phyloP scores from a whole-genome alignment of 2,888 invertebrate species.

The Chymomyza caudatula region DNA sequence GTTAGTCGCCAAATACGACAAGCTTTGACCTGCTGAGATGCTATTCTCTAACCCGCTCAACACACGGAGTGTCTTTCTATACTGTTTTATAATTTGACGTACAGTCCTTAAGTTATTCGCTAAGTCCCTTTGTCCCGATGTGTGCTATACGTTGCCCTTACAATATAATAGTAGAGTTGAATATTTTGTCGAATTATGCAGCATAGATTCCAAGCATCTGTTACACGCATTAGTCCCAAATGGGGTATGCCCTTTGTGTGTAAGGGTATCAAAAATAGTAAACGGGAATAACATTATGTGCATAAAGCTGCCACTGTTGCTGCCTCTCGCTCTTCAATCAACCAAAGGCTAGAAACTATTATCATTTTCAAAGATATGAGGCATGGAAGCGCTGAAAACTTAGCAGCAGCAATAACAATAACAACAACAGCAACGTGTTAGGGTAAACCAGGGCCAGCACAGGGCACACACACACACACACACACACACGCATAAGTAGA shows the following conservation, averaged over 20 bases:
- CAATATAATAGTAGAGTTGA: no score
- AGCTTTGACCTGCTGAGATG: no score
- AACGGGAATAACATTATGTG: constrained; percentile 23
- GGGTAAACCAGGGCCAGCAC: constrained; percentile 31
- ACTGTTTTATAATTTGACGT: no score
- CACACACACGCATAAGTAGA: background rate
- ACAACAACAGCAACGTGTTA: constrained; percentile 22
- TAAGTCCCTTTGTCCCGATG: no score
- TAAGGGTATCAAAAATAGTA: background rate
- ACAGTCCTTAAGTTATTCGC: no score
- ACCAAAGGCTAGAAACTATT: constrained; percentile 63
- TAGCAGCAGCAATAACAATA: constrained; percentile 25
- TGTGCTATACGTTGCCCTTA: no score
- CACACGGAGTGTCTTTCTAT: no score
- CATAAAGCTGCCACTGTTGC: constrained; percentile 6
- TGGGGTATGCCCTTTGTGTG: background rate
- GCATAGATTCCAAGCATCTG: no score
- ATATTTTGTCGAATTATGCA: no score
- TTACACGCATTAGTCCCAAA: no score
- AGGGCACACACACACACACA: background rate
- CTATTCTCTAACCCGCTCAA: no score
- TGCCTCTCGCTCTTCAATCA: constrained; percentile 18
- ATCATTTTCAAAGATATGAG: constrained; percentile 67
- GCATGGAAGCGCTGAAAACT: constrained; percentile 54
- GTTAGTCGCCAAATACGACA: no score